Base-by-base conservation (phyloP, 2,888 invertebrate genomes). In the Oligia strigilis region DNA sequence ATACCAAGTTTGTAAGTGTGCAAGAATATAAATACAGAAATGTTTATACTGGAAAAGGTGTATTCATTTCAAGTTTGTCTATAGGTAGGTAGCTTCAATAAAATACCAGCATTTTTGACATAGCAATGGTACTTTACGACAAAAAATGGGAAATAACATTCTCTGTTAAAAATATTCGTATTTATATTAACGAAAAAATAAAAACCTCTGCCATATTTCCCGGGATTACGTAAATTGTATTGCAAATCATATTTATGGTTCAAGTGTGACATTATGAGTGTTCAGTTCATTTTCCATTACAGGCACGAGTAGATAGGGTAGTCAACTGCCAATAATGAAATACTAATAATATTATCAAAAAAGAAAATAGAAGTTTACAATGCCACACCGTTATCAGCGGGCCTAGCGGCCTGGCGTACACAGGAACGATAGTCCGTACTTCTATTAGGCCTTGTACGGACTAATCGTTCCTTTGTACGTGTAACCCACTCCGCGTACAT, bases 231-330 rank as follows among this genome's bases (percentile, higher is more conserved):
- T 84, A 74, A 78, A 85, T 84, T 84, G 85, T 84, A 84, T 81
- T 70, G 85, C 87, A 85, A 85, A 85, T 85, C 88, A 90, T 91
- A 88, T 91, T 91, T 87, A 90, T 87, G 86, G 85, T 79, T 83
- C 85, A 86, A 83, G 83, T 75, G 83, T 81, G 87, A 86, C 87
- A 88, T 88, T 91, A 90, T 85, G 83, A 82, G 86, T 86, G 75
- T 86, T 82, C 84, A 87, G 88, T 89, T 86, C 84, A 87, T 88
- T 87, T 90, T 88, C 86, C 88, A 90, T 91, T 90, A 89, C 80
- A 75, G 72, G 69, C 71, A 76, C 79, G 67, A 78, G 72, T 40
- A 73, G 75, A 84, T 80, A 82, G 82, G 82, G 82, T 82, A 85
- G 23, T 5, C 73, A 78, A 72, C 11, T 43, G 40, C 62, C 40